Percentiles rank a stretch among this genome's conserved stretches.
Evolutionary conservation across 2,797 vertebrate species (phyloP).

Genomic region (Pitangus sulphuratus): DNA sequence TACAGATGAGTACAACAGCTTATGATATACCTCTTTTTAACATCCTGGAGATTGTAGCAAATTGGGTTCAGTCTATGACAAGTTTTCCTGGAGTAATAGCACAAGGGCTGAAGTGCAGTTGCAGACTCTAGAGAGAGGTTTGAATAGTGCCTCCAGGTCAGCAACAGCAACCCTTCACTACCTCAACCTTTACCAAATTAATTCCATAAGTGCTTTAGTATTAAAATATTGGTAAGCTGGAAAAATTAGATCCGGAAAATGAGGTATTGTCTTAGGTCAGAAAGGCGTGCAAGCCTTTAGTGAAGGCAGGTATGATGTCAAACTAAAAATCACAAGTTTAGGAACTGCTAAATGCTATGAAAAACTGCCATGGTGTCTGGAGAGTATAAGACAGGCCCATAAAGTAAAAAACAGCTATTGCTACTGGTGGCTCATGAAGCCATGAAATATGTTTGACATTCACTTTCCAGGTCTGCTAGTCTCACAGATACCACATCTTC

Average conservation of each 20-base stretch:
- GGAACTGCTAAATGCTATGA: background rate
- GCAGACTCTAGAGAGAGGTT: background rate
- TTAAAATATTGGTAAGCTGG: background rate
- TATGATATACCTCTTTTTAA: background rate
- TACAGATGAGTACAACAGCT: background rate
- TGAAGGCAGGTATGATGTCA: background rate
- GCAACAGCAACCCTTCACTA: background rate
- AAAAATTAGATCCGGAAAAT: background rate
- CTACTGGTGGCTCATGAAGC: background rate
- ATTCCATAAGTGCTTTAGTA: conserved; percentile 8
- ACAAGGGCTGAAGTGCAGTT: background rate
- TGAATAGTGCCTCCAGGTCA: background rate
- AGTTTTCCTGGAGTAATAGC: background rate
- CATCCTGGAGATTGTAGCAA: background rate
- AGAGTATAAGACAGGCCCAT: background rate
- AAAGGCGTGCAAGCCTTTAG: background rate
- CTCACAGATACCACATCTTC: conserved; percentile 5
- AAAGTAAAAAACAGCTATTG: background rate
- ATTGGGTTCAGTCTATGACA: background rate
- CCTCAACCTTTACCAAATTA: background rate
- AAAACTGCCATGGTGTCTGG: background rate
- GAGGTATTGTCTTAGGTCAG: background rate
- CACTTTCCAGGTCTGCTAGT: conserved; percentile 52
- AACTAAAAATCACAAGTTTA: background rate
- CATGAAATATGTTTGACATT: background rate